A percentile compares a stretch with the other conserved stretches of the same genome.
phyloP scores from a whole-genome alignment of 2,888 invertebrate species.

The Argyresthia albistria region DNA sequence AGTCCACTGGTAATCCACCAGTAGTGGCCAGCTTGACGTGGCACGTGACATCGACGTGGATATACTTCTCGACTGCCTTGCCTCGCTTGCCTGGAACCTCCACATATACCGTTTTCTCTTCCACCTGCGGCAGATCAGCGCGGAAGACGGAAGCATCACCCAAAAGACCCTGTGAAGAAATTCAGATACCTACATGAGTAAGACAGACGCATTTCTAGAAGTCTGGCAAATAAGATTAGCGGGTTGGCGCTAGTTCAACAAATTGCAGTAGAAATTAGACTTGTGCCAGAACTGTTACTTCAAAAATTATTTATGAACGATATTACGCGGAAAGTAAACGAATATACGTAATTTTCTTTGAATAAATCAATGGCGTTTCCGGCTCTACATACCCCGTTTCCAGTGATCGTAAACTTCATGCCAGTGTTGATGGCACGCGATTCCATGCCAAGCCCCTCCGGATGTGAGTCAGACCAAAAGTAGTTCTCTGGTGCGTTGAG shows the following conservation, averaged over 20 bases:
- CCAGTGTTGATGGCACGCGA: constrained; percentile 76
- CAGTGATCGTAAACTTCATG: constrained; percentile 75
- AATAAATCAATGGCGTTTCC: too few species aligned
- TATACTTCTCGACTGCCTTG: constrained; percentile 73
- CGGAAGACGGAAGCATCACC: constrained; percentile 79
- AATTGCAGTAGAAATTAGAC: constrained; percentile 25
- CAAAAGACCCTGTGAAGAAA: constrained; percentile 49
- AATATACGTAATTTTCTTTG: too few species aligned
- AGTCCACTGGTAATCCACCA: constrained; percentile 69
- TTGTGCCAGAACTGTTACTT: constrained; percentile 23
- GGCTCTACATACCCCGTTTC: constrained; percentile 64
- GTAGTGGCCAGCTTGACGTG: constrained; percentile 74
- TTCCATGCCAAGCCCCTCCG: constrained; percentile 80
- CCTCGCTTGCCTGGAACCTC: constrained; percentile 57
- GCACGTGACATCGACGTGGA: constrained; percentile 79
- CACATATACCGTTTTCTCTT: constrained; percentile 74
- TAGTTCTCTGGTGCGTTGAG: constrained; percentile 75
- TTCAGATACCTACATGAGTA: not conserved
- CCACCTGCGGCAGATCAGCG: constrained; percentile 77
- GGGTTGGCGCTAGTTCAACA: not conserved
- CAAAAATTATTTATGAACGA: not conserved
- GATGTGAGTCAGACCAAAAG: constrained; percentile 85
- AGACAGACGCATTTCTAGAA: not conserved
- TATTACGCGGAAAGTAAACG: too few species aligned
- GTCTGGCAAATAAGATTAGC: not conserved